These are phyloP conservation scores for Phalacrocorax brasilianus DNA, from an alignment of 2,113 vertebrate genomes.

Conservation along the genomic window DNA sequence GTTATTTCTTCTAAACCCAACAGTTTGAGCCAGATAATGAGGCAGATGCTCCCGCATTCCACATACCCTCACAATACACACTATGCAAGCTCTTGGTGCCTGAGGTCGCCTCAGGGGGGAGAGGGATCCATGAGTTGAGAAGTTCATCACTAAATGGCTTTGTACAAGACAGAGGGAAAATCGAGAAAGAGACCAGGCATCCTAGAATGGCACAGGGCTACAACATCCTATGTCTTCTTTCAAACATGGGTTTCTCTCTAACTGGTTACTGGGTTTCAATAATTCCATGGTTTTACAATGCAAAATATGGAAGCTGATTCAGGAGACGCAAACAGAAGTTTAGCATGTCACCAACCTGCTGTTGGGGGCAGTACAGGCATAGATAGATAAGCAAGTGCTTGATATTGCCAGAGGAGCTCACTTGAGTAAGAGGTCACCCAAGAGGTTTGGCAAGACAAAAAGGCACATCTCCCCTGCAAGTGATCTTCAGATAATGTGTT, in stretches of 20 bases:
- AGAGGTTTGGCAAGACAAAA: not conserved
- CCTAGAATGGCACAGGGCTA: not conserved
- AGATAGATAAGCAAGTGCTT: not conserved
- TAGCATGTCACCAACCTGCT: not conserved
- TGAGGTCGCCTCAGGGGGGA: not conserved
- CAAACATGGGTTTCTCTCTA: not conserved
- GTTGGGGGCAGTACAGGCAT: not conserved
- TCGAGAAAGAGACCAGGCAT: rapidly evolving
- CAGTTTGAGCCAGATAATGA: not conserved
- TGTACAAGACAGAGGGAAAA: not conserved
- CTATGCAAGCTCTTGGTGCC: not conserved
- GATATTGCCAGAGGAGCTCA: not conserved
- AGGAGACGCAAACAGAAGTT: not conserved
- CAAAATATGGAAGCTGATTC: not conserved
- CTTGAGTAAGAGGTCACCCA: not conserved
- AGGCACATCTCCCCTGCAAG: not conserved
- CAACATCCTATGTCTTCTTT: not conserved
- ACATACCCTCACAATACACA: not conserved
- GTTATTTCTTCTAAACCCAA: not conserved
- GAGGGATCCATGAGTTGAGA: not conserved
- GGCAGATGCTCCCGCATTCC: not conserved
- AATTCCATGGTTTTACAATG: not conserved
- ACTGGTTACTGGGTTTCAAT: not conserved
- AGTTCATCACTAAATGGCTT: not conserved
- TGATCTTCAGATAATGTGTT: not conserved